Evolutionary conservation across 1,140 invertebrate genomes (phyloP).

Genomic region (Muscidifurax raptorellus): DNA sequence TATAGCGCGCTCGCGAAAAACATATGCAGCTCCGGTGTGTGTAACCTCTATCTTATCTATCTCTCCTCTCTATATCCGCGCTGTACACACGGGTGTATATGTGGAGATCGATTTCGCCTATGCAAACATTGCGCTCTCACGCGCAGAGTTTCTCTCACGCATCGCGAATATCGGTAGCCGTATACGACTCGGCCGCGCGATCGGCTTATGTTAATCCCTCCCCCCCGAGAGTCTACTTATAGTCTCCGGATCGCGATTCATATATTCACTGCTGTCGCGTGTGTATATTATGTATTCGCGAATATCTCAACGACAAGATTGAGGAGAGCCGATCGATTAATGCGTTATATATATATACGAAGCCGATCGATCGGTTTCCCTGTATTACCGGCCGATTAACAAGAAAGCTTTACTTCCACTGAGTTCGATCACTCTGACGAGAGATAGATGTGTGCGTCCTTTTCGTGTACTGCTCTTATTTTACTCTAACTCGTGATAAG

Average conservation of each 20-base stretch:
- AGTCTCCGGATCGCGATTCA: not conserved
- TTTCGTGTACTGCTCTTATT: no score
- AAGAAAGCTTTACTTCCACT: not conserved
- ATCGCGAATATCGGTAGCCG: not conserved
- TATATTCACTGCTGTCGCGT: not conserved
- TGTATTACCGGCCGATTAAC: not conserved
- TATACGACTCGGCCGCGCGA: not conserved
- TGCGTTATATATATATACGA: not conserved
- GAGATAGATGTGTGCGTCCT: no score
- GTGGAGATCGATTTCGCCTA: not conserved
- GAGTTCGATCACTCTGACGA: no score
- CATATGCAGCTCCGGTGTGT: not conserved
- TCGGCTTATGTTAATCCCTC: not conserved
- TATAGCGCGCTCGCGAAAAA: not conserved
- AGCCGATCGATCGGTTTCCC: not conserved
- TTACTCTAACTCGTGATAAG: no score
- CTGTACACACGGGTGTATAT: not conserved
- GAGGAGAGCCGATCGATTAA: not conserved
- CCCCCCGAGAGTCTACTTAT: not conserved
- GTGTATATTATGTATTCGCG: not conserved
- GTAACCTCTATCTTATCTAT: conserved; percentile 1
- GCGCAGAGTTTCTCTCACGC: not conserved
- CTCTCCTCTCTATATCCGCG: not conserved
- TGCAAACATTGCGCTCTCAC: not conserved
- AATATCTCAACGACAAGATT: not conserved